Conservation (phyloP, 2,797 vertebrate genomes). For the Lemur catta region DNA sequence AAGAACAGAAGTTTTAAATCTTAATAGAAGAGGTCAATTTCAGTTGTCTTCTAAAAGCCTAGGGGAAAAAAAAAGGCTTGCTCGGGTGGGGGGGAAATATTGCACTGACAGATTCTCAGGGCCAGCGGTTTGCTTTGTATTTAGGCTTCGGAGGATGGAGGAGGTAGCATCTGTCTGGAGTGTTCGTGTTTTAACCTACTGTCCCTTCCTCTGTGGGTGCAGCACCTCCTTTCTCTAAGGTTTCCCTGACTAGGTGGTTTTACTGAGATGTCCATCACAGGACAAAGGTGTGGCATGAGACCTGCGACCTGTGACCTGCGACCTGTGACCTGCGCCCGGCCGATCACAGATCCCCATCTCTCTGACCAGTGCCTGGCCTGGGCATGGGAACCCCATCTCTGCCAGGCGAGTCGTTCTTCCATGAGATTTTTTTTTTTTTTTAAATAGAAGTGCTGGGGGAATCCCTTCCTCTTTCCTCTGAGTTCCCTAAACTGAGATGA, state of each 20-base stretch:
- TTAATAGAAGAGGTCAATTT: background rate
- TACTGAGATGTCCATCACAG: background rate
- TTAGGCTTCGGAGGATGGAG: background rate
- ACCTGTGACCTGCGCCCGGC: background rate
- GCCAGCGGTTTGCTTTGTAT: background rate
- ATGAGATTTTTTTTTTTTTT: background rate
- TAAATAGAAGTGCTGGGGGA: background rate
- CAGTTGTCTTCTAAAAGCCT: background rate
- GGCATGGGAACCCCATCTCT: background rate
- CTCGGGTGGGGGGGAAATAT: background rate
- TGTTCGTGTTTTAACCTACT: background rate
- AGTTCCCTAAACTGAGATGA: background rate
- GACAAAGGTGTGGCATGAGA: background rate
- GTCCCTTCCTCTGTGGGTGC: background rate
- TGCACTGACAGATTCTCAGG: background rate
- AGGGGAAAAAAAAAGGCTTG: background rate
- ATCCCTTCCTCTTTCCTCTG: background rate
- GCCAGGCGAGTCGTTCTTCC: background rate
- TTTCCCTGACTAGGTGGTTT: background rate
- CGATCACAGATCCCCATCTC: background rate
- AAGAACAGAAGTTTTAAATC: background rate
- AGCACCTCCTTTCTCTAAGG: background rate
- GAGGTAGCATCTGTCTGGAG: background rate
- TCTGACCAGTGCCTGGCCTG: background rate
- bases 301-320: background rate